Evolutionary conservation across 1,140 invertebrate genomes (phyloP).

Genomic region (Aleiodes sp.): DNA sequence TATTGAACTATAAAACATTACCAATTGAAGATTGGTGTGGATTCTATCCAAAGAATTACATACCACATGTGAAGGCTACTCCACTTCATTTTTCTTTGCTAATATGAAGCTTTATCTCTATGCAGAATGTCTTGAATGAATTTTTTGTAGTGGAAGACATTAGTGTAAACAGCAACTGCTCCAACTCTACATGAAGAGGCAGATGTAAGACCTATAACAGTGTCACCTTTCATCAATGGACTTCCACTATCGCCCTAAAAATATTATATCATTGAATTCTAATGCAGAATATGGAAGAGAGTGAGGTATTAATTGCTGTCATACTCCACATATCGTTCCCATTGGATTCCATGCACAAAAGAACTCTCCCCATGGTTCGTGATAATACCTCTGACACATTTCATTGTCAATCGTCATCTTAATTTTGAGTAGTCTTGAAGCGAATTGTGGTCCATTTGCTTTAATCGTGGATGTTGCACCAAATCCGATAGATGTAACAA

Average conservation of each 20-base stretch:
- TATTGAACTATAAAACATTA: too few relatives aligned
- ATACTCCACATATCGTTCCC: conserved; percentile 7
- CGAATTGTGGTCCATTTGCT: not conserved
- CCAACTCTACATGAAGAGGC: not conserved
- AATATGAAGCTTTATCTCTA: too few relatives aligned
- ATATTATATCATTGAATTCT: not conserved
- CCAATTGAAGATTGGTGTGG: too few relatives aligned
- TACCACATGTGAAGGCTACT: too few relatives aligned
- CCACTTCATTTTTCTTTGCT: too few relatives aligned
- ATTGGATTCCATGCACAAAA: not conserved
- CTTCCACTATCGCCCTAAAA: conserved; percentile 24
- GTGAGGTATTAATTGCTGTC: not conserved
- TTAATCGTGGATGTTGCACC: not conserved
- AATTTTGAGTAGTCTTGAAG: not conserved
- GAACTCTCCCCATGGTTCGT: not conserved
- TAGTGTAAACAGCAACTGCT: conserved; percentile 1
- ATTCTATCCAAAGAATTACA: too few relatives aligned
- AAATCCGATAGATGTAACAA: not conserved
- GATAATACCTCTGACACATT: not conserved
- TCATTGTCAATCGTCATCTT: not conserved
- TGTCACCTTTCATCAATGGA: not conserved
- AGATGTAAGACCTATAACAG: not conserved
- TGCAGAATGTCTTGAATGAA: too few relatives aligned
- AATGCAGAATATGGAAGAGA: not conserved
- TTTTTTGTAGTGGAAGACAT: conserved; percentile 10